Evolutionary conservation across 2,888 invertebrate species (phyloP).

Genomic region (Proisotoma minuta): DNA sequence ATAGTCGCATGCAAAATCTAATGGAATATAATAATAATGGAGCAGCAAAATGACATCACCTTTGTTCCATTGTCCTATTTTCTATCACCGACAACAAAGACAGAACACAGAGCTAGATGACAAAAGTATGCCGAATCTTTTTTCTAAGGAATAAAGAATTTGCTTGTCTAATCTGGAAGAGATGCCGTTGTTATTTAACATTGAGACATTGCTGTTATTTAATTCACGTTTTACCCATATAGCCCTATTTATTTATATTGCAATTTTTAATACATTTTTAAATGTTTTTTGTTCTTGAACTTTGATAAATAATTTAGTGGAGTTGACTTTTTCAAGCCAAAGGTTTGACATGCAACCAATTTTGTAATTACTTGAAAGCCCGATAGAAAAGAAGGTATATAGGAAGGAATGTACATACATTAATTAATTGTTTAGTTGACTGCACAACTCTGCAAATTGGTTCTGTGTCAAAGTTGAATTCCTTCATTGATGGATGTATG

Average conservation of each 20-base stretch:
- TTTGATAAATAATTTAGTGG: no score
- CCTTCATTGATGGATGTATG: constrained; percentile 12
- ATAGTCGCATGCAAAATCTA: constrained; percentile 5
- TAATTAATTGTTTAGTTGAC: constrained; percentile 1
- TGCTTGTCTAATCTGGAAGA: no score
- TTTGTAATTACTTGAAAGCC: background rate
- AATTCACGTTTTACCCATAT: no score
- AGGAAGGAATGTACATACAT: background rate
- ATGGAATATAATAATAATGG: background rate
- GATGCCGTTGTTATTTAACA: no score
- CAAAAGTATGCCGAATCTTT: constrained; percentile 4
- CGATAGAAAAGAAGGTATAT: background rate
- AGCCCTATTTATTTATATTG: no score
- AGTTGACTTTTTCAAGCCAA: no score
- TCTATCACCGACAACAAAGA: background rate
- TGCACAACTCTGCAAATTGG: constrained; percentile 4
- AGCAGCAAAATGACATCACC: constrained; percentile 1
- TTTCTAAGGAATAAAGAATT: no score
- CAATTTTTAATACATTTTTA: no score
- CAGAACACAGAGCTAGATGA: background rate
- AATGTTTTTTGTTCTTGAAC: no score
- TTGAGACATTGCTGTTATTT: no score
- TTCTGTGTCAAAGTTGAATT: constrained; percentile 15
- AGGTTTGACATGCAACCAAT: no score
- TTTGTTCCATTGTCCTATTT: background rate